Percentiles rank a stretch among this genome's conserved stretches.
Evolutionary conservation across 2,888 invertebrate species (phyloP).

Genomic region (Drosophila prostipennis): DNA sequence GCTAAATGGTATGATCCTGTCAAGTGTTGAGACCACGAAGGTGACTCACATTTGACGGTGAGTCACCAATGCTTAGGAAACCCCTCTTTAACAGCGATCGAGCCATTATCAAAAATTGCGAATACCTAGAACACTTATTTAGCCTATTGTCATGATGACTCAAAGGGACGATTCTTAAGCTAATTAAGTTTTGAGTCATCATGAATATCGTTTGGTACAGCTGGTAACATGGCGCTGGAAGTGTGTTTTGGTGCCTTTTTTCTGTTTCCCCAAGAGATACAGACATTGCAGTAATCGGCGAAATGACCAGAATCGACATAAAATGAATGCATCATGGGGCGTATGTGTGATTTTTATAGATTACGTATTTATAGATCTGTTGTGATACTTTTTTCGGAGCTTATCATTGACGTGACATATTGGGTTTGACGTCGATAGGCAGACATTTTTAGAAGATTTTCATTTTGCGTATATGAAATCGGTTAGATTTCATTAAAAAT

Average conservation of each 20-base stretch:
- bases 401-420: not conserved
- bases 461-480: constrained; percentile 5
- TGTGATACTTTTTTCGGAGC: constrained; percentile 23
- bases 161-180: constrained; percentile 32
- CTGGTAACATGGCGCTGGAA: not conserved
- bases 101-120: constrained; percentile 13
- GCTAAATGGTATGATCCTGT: constrained; percentile 48
- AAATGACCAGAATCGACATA: constrained; percentile 13
- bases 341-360: constrained; percentile 21
- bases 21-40: constrained; percentile 4
- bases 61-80: constrained; percentile 59
- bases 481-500: not conserved
- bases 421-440: too few relatives aligned
- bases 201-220: constrained; percentile 8
- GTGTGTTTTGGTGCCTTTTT: not conserved
- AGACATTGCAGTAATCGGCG: constrained; percentile 22
- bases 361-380: constrained; percentile 38
- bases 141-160: constrained; percentile 49
- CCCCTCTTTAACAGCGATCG: constrained; percentile 52
- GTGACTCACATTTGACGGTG: constrained; percentile 54
- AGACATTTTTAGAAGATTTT: constrained; percentile 1
- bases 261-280: constrained; percentile 1
- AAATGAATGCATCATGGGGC: constrained; percentile 31
- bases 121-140: constrained; percentile 31
- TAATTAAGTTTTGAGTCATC: constrained; percentile 47